phyloP scores from a whole-genome alignment of 1,140 invertebrate genomes.

The Hestina assimilis region DNA sequence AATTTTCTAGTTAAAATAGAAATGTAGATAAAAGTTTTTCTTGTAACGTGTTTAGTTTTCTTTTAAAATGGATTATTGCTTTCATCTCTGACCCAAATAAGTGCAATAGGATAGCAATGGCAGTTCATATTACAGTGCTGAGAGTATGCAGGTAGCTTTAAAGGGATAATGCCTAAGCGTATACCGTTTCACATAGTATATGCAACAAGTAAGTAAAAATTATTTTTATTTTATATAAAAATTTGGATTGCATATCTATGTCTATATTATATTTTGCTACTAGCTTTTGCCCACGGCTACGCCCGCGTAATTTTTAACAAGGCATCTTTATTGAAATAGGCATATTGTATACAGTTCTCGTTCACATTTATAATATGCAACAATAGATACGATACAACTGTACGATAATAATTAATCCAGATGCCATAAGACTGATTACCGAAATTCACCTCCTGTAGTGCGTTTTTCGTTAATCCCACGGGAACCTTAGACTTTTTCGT shows the following conservation, averaged over 20 bases:
- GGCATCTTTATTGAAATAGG: too few species aligned
- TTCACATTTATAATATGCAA: too few species aligned
- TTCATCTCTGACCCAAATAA: conserved; percentile 22
- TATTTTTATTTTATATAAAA: conserved; percentile 8
- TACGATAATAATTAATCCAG: too few species aligned
- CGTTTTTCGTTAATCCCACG: too few species aligned
- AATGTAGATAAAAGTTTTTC: conserved; percentile 25
- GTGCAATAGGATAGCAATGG: conserved; percentile 34
- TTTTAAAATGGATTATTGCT: conserved; percentile 3
- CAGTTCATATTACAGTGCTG: conserved; percentile 37
- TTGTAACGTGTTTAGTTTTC: not conserved
- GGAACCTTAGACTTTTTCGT: too few species aligned
- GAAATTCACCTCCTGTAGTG: too few species aligned
- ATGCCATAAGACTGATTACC: too few species aligned
- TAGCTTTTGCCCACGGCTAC: too few species aligned
- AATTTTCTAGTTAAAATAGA: not conserved
- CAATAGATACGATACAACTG: too few species aligned
- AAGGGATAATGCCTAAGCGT: conserved; percentile 69
- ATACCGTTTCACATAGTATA: conserved; percentile 77
- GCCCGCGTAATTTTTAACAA: too few species aligned
- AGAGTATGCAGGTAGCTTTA: conserved; percentile 46
- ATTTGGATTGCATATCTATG: not conserved
- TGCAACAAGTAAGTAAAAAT: conserved; percentile 72
- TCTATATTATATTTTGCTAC: too few species aligned
- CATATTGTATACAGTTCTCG: too few species aligned